Percentiles rank a stretch among this genome's conserved stretches.
Conservation (phyloP, 1,140 invertebrate species). For the Eciton burchellii region DNA sequence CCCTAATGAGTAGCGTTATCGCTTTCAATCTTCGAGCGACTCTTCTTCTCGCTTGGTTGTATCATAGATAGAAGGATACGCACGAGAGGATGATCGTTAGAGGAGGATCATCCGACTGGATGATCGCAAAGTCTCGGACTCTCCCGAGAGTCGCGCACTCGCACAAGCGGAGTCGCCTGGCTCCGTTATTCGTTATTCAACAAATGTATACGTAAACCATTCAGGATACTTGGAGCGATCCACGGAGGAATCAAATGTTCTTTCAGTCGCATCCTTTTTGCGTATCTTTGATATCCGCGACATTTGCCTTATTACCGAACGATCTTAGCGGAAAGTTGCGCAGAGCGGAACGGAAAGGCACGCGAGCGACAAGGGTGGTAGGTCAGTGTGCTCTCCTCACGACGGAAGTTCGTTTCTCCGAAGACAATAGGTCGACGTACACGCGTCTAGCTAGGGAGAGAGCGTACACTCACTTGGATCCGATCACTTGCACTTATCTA, state of each 20-base stretch:
- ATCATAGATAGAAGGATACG: conserved; percentile 45
- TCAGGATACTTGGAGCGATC: neutral
- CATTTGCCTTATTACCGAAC: conserved; percentile 70
- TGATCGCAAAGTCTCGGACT: too few species aligned
- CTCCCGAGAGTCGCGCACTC: too few species aligned
- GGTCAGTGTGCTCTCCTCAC: conserved; percentile 52
- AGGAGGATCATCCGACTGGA: too few species aligned
- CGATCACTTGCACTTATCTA: conserved; percentile 62
- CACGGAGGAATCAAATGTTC: neutral
- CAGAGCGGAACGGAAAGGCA: conserved; percentile 31
- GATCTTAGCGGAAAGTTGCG: conserved; percentile 34
- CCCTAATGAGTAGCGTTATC: conserved; percentile 53
- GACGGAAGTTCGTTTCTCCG: conserved; percentile 60
- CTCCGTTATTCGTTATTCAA: conserved; percentile 27
- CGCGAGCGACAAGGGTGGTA: conserved; percentile 58
- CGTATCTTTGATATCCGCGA: conserved; percentile 57
- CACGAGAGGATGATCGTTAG: neutral
- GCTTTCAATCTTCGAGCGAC: conserved; percentile 55
- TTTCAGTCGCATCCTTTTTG: conserved; percentile 20
- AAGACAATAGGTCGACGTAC: conserved; percentile 67
- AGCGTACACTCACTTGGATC: conserved; percentile 71
- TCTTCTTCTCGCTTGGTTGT: conserved; percentile 59
- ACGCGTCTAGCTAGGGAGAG: conserved; percentile 66
- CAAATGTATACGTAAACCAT: conserved; percentile 19
- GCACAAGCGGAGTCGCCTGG: neutral